A percentile compares a stretch with the other conserved stretches of the same genome.
Conservation (phyloP, 2,113 vertebrate species). For the Corydoras sp. region DNA sequence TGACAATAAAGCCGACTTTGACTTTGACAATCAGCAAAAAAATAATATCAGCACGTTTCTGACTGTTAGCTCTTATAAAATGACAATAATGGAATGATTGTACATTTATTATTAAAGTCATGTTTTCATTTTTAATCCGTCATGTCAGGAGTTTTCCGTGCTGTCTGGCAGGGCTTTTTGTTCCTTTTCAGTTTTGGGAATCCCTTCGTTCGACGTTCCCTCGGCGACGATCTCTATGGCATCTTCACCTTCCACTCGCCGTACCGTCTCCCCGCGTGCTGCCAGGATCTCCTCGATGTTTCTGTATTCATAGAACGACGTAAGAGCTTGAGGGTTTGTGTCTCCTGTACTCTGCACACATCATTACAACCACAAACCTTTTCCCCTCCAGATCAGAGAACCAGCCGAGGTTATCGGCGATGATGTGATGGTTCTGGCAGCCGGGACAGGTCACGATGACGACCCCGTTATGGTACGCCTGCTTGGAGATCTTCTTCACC, state of each 20-base stretch:
- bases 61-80: no score
- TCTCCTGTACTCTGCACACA: neutral
- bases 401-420: conserved; percentile 92
- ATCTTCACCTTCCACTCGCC: conserved; percentile 61
- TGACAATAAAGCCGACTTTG: no score
- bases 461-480: conserved; percentile 80
- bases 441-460: conserved; percentile 86
- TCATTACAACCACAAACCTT: conserved; percentile 61
- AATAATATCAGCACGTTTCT: no score
- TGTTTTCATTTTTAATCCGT: neutral
- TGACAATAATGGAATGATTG: no score
- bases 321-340: neutral
- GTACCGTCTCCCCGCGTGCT: conserved; percentile 81
- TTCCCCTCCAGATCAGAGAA: conserved; percentile 89
- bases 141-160: conserved; percentile 43
- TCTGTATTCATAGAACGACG: conserved; percentile 52
- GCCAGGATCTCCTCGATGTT: conserved; percentile 96
- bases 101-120: no score
- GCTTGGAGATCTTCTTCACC: conserved; percentile 78
- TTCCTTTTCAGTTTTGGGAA: conserved; percentile 25
- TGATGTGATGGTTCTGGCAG: conserved; percentile 83
- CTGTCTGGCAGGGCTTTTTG: conserved; percentile 21
- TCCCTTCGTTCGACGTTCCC: conserved; percentile 41
- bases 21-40: no score
- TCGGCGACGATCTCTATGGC: conserved; percentile 73